Conservation (phyloP, 1,140 invertebrate species). For the Heliconius himera region DNA sequence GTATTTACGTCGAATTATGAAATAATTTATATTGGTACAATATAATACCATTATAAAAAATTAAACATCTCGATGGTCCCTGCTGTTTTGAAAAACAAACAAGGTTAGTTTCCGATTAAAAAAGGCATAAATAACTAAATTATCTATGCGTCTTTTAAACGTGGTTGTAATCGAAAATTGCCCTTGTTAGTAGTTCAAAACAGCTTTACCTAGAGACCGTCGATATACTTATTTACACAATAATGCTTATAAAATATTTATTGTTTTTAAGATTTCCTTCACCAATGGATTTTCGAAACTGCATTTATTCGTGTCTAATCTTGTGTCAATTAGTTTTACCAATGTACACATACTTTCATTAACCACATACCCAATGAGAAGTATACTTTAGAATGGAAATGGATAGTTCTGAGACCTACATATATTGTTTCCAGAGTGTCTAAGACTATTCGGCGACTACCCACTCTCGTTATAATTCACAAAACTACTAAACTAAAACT, state of each 20-base stretch:
- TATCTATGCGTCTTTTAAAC: no score
- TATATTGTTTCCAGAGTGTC: slow-evolving; percentile 13
- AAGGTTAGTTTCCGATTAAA: no score
- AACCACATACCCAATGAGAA: neutral
- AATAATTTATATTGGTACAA: neutral
- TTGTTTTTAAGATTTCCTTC: neutral
- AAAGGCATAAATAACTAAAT: no score
- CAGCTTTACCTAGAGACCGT: no score
- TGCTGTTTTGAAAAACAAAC: no score
- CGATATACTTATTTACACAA: neutral
- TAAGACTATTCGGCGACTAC: slow-evolving; percentile 35
- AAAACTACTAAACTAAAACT: slow-evolving; percentile 12
- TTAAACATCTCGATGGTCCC: neutral
- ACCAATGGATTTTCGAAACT: neutral
- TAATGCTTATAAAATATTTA: neutral
- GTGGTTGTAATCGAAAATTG: no score
- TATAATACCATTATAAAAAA: neutral
- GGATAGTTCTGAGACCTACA: neutral
- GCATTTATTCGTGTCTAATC: slow-evolving; percentile 10
- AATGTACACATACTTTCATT: neutral
- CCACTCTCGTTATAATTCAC: neutral
- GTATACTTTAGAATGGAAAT: neutral
- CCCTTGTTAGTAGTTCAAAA: no score
- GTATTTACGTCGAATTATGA: neutral
- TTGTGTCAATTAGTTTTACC: slow-evolving; percentile 18